Evolutionary conservation across 2,888 invertebrate species (phyloP).

Genomic region (Melikaiella ostensackeni): DNA sequence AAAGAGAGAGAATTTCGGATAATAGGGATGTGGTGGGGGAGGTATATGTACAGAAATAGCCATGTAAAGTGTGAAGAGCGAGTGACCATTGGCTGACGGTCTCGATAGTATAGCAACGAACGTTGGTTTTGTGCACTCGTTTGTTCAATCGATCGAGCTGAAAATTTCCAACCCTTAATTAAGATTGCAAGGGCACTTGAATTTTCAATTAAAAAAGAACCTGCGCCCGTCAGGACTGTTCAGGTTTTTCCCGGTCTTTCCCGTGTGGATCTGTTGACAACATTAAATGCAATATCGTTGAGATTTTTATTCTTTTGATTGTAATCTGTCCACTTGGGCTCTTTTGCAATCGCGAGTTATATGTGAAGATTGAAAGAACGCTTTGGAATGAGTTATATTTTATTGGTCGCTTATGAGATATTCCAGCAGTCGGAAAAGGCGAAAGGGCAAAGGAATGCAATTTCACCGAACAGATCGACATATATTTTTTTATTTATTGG

Average conservation of each 20-base stretch:
- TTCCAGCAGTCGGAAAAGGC: background rate
- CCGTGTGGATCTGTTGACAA: constrained; percentile 53
- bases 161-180: constrained; percentile 72
- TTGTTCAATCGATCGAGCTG: constrained; percentile 70
- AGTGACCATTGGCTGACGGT: constrained; percentile 61
- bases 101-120: constrained; percentile 49
- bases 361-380: constrained; percentile 14
- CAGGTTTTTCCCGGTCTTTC: constrained; percentile 47
- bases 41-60: constrained; percentile 51
- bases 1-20: constrained; percentile 37
- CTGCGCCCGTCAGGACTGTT: constrained; percentile 22
- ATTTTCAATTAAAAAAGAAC: constrained; percentile 68
- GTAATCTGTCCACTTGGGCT: constrained; percentile 32
- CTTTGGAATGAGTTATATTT: constrained; percentile 11
- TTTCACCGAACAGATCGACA: background rate
- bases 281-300: constrained; percentile 65
- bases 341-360: constrained; percentile 4
- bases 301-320: constrained; percentile 19
- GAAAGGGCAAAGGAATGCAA: constrained; percentile 19
- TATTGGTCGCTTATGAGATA: constrained; percentile 20
- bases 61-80: constrained; percentile 49
- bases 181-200: constrained; percentile 72
- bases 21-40: constrained; percentile 4
- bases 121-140: constrained; percentile 58
- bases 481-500: constrained; percentile 16